A percentile compares a stretch with the other conserved stretches of the same genome.
phyloP scores from a whole-genome alignment of 2,888 invertebrate genomes.

The Pasiphila rectangulata region DNA sequence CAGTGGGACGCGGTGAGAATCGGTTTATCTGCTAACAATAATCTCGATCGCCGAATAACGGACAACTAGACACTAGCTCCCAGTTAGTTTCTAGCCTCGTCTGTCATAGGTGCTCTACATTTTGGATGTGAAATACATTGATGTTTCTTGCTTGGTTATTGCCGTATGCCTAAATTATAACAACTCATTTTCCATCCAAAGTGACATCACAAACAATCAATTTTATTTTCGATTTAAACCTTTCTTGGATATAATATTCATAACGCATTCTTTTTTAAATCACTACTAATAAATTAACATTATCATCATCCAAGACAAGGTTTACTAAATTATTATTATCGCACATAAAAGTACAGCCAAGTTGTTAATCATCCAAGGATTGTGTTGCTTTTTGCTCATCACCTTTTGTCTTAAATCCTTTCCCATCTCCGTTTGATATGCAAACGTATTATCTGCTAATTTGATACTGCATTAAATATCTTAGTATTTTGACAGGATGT shows the following conservation, averaged over 20 bases:
- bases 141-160: not conserved
- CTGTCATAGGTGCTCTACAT: constrained; percentile 33
- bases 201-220: constrained; percentile 49
- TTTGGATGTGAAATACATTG: constrained; percentile 39
- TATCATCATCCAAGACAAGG: constrained; percentile 37
- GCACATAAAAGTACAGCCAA: constrained; percentile 69
- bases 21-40: constrained; percentile 36
- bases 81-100: constrained; percentile 24
- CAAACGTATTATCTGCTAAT: too few species aligned
- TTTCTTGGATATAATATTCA: constrained; percentile 36
- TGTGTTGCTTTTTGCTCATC: constrained; percentile 52
- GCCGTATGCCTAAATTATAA: not conserved
- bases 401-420: constrained; percentile 65
- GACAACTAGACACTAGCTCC: constrained; percentile 19
- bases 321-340: constrained; percentile 30
- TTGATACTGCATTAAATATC: constrained; percentile 58
- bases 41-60: constrained; percentile 36
- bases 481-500: constrained; percentile 44
- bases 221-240: constrained; percentile 29
- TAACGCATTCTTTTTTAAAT: not conserved
- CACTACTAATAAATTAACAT: constrained; percentile 16
- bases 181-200: constrained; percentile 40
- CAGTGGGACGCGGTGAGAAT: constrained; percentile 44
- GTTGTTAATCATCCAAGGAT: constrained; percentile 47
- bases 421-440: constrained; percentile 41